Evolutionary conservation across 2,888 invertebrate genomes (phyloP).

Genomic region (Apamea anceps): DNA sequence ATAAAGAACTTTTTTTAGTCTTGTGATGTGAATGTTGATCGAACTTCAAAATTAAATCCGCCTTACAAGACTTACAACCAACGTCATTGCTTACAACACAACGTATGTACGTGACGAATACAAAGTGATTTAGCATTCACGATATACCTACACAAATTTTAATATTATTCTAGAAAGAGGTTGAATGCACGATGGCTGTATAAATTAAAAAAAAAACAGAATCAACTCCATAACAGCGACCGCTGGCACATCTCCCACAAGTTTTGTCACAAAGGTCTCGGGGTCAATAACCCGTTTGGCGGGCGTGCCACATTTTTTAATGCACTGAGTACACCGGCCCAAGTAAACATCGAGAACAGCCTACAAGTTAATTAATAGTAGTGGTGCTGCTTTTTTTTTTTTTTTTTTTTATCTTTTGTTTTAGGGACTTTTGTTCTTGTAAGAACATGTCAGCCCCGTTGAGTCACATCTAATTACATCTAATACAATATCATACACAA

Average conservation of each 20-base stretch:
- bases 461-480: too few relatives aligned
- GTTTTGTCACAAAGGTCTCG: constrained; percentile 88
- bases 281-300: constrained; percentile 87
- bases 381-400: constrained; percentile 43
- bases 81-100: too few relatives aligned
- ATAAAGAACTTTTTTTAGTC: constrained; percentile 18
- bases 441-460: too few relatives aligned
- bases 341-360: constrained; percentile 69
- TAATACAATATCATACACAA: too few relatives aligned
- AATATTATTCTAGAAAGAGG: constrained; percentile 71
- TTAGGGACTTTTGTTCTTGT: too few relatives aligned
- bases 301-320: constrained; percentile 87
- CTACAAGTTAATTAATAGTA: constrained; percentile 49
- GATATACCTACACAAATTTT: constrained; percentile 60
- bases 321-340: constrained; percentile 74
- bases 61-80: constrained; percentile 21
- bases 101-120: constrained; percentile 66
- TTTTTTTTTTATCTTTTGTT: too few relatives aligned
- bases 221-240: constrained; percentile 72
- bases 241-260: constrained; percentile 84
- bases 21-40: constrained; percentile 41
- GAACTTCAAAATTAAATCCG: constrained; percentile 58
- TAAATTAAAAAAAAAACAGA: constrained; percentile 69
- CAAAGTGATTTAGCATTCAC: constrained; percentile 54
- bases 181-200: constrained; percentile 70